Evolutionary conservation across 2,113 vertebrate species (phyloP).

Genomic region (chimpanzee (Pan troglodytes)): DNA sequence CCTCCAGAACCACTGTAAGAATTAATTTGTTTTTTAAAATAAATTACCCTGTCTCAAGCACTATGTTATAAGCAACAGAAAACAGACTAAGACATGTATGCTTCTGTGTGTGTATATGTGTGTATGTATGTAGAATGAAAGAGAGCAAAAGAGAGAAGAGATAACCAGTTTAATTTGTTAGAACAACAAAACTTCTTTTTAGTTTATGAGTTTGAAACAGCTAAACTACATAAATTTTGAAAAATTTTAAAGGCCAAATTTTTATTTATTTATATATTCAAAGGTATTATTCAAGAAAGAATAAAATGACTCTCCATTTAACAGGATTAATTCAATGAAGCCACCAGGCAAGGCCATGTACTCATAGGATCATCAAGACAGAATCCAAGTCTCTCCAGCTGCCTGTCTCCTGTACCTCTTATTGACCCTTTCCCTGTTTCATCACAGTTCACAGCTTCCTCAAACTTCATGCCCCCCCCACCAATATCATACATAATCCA

Average conservation of each 20-base stretch:
- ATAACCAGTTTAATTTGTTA: background rate
- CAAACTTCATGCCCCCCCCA: background rate
- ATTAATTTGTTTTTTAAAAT: background rate
- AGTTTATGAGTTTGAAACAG: background rate
- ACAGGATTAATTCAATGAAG: background rate
- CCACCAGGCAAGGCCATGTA: background rate
- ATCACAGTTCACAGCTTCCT: background rate
- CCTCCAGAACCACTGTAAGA: background rate
- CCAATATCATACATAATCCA: background rate
- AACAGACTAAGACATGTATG: background rate
- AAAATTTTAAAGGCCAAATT: background rate
- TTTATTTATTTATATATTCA: background rate
- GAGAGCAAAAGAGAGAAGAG: no score
- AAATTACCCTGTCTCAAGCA: background rate
- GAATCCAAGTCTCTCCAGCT: background rate
- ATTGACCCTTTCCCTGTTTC: background rate
- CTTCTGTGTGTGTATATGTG: background rate
- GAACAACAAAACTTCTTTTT: background rate
- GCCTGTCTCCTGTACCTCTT: fast-evolving
- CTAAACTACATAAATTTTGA: background rate
- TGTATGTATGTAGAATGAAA: background rate
- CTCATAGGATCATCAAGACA: background rate
- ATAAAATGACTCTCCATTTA: background rate
- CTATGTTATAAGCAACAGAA: background rate
- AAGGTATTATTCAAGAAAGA: background rate